Conservation (phyloP, 2,888 invertebrate species). For the Meta bourneti region DNA sequence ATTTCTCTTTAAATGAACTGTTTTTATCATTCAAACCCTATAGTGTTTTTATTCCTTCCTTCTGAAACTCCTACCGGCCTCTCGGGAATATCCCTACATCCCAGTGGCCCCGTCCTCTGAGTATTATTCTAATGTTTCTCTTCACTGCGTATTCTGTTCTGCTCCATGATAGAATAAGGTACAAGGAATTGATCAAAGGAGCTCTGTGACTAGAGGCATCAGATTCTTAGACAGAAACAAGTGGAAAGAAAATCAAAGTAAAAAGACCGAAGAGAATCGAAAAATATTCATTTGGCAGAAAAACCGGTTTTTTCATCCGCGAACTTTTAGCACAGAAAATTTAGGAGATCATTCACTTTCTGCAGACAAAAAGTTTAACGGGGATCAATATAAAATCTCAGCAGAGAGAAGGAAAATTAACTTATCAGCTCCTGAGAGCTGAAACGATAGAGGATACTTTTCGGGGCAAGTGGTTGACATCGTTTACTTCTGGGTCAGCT, state of each 20-base stretch:
- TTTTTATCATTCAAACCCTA: too few species aligned
- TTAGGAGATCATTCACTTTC: background rate
- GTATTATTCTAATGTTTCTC: too few species aligned
- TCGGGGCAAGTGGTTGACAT: background rate
- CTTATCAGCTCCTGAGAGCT: conserved; percentile 23
- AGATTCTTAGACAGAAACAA: background rate
- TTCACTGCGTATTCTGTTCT: too few species aligned
- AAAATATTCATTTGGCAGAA: conserved; percentile 1
- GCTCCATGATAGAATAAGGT: too few species aligned
- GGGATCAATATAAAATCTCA: conserved; percentile 38
- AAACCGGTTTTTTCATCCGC: background rate
- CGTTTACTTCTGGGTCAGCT: conserved; percentile 5
- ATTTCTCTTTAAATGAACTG: too few species aligned
- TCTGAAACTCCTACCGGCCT: too few species aligned
- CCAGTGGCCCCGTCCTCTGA: too few species aligned
- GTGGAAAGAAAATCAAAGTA: background rate
- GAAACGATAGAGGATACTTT: conserved; percentile 7
- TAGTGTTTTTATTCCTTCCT: too few species aligned
- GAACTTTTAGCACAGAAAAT: background rate
- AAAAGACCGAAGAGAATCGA: conserved; percentile 6
- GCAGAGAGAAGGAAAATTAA: conserved; percentile 37
- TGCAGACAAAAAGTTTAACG: conserved; percentile 6
- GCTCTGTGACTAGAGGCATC: background rate
- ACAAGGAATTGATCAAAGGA: background rate
- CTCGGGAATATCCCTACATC: too few species aligned